Evolutionary conservation across 2,113 vertebrate genomes (phyloP), one percentile per base, ranked within the genome.

Genomic region (Amphilophus citrinellus): DNA sequence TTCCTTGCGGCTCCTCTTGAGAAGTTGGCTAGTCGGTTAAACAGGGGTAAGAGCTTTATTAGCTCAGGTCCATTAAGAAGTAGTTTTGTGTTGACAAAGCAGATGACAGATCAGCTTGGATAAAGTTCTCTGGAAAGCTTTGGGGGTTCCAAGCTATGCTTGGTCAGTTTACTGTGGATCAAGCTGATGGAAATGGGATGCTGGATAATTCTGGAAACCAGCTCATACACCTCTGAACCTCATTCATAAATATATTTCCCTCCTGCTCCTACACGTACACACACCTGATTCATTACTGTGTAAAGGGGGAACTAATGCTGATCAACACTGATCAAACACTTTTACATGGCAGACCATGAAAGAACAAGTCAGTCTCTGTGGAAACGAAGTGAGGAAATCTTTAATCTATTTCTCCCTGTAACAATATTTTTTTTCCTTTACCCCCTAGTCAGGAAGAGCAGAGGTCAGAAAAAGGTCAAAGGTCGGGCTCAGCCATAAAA

Each of bases 381-480:
- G n/a, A 56, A 82, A 37, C 13, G 1, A 50, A 24, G 5, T 57
- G 50, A 11, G 60, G 10, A 77, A 71, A 50, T 77, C 20, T 66
- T 57, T 37, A 0, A 63, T 60, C 75, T 24, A 80, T 76, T 84
- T 80, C 77, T 86, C 84, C 83, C 84, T 84, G 68, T 80, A 76
- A 83, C 1, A 13, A 30, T 63, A 76, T 77, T 66, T 10, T 56
- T 76, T 61, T 88, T 0, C 77, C 42, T 82, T 32, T 44, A 35
- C 15, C 11, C 3, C 18, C 6, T 9, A 27, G 22, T 68, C 7
- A 66, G 50, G 14, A 71, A 78, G 71, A 76, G 10, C 15, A 22
- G 47, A 68, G 85, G 66, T 87, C 80, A 89, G 77, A 58, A 13
- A 58, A 56, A 77, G 77, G 80, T 88, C 56, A 85, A 44, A 86